Conservation (phyloP, 2,113 vertebrate genomes). For the Galemys pyrenaicus region DNA sequence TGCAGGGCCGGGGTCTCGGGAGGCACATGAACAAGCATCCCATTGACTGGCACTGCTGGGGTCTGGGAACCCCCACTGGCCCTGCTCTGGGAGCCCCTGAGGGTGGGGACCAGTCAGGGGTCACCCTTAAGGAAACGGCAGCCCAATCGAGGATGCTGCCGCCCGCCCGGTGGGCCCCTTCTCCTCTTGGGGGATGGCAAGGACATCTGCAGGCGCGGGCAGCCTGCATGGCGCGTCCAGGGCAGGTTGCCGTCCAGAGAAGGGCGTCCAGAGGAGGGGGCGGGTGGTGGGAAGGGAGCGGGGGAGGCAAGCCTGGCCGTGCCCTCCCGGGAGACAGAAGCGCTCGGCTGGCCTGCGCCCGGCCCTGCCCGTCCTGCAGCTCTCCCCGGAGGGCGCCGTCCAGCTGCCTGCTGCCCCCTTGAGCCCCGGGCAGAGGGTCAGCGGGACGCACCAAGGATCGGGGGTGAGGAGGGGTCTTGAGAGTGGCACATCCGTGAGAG, state of each 20-base stretch:
- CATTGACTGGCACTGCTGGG: rapidly evolving
- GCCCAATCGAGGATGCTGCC: background rate
- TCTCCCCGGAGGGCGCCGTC: rapidly evolving
- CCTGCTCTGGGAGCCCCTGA: background rate
- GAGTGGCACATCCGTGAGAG: rapidly evolving
- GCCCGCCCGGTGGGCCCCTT: background rate
- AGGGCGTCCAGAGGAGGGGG: background rate
- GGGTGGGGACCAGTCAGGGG: background rate
- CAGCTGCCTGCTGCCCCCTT: background rate
- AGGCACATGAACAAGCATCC: background rate
- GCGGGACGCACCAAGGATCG: background rate
- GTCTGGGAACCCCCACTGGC: background rate
- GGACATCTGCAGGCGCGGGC: background rate
- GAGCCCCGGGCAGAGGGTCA: background rate
- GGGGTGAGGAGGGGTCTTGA: background rate
- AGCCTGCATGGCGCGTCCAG: background rate
- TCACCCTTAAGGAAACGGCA: background rate
- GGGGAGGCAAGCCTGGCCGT: background rate
- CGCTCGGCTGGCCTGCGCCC: background rate
- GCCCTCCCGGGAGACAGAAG: rapidly evolving
- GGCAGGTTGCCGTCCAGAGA: no score
- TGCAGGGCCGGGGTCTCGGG: background rate
- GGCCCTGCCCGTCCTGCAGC: no score
- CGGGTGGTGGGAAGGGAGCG: background rate
- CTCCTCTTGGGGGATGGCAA: background rate